Conservation (phyloP, 2,113 vertebrate species). For the Tragulus kanchil region DNA sequence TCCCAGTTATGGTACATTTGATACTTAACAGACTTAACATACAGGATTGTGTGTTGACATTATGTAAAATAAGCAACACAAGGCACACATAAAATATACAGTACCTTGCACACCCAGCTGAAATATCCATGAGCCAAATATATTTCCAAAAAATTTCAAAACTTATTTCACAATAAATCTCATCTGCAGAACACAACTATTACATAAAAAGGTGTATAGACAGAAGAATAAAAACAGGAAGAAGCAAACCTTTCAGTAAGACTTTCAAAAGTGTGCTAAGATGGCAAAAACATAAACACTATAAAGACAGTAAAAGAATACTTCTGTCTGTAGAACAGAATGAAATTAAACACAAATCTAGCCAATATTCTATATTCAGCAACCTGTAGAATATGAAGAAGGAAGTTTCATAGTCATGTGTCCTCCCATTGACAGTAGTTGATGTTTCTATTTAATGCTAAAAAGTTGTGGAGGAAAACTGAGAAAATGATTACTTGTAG, state of each 20-base stretch:
- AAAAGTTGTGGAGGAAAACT: constrained; percentile 79
- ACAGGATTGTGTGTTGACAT: constrained; percentile 78
- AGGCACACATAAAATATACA: constrained; percentile 81
- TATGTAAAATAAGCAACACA: constrained; percentile 83
- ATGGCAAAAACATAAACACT: constrained; percentile 73
- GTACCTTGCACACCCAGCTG: constrained; percentile 84
- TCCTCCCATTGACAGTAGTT: constrained; percentile 81
- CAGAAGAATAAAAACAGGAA: constrained; percentile 84
- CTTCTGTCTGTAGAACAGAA: constrained; percentile 70
- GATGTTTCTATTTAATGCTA: constrained; percentile 84
- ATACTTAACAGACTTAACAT: constrained; percentile 81
- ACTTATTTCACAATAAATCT: constrained; percentile 76
- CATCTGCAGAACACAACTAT: constrained; percentile 84
- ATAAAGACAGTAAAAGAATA: constrained; percentile 48
- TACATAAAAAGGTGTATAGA: constrained; percentile 87
- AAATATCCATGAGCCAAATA: constrained; percentile 84
- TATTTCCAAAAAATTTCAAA: constrained; percentile 83
- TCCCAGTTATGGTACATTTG: constrained; percentile 79
- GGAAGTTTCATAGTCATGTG: constrained; percentile 79
- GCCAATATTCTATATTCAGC: constrained; percentile 71
- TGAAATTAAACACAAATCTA: constrained; percentile 84
- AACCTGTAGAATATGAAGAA: constrained; percentile 78
- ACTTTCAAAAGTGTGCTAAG: constrained; percentile 75
- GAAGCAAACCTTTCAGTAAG: constrained; percentile 72
- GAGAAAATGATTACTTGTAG: constrained; percentile 83